Evolutionary conservation across 2,888 invertebrate genomes (phyloP), one percentile per base, ranked within the genome.

Genomic region (Drosophila subquinaria): DNA sequence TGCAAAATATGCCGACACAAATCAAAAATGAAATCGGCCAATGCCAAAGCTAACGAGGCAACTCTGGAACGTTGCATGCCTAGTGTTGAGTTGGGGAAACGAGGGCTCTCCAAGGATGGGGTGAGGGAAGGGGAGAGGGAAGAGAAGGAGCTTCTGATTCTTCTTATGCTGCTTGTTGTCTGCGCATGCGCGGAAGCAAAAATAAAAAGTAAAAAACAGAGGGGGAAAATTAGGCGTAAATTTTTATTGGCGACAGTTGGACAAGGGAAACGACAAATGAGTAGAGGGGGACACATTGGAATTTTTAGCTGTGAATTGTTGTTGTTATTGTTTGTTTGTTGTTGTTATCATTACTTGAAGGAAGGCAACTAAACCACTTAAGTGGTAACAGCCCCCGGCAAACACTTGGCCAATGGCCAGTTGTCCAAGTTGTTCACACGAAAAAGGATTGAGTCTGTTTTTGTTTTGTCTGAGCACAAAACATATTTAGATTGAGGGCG

Each of bases 1-100:
- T 86, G 86, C 86, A 89, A 89, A 89, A 86, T 86, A 86, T 86
- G 82, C 79, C 75, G 78, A 73, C 86, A 82, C 88, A 86, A 87
- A 89, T 88, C 88, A 88, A 85, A 84, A 85, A 81, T 83, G 62
- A 85, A 87, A 83, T 83, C 89, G 73, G 69, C 70, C 77, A 79
- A 81, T 79, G 72, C 69, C 64, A 40, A 51, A 70, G 72, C 76
- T 87, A 89, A 88, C 86, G 78, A 86, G 85, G 43, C 69, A 53
- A 75, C 59, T 35, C 53, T 63, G 71, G 63, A 59, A 56, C 60
- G 63, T 42, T 17, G 36, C 13, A 23, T 10, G 10, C 13, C 27
- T 33, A 63, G 23, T 42, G 15, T 17, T 15, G 23, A 4, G 33
- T n/a, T 17, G 11, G 11, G 20, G 30, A 10, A 17, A 27, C 1